Evolutionary conservation across 2,797 vertebrate genomes (phyloP), one percentile per base, ranked within the genome.

Genomic region (Clarias platycephalus): DNA sequence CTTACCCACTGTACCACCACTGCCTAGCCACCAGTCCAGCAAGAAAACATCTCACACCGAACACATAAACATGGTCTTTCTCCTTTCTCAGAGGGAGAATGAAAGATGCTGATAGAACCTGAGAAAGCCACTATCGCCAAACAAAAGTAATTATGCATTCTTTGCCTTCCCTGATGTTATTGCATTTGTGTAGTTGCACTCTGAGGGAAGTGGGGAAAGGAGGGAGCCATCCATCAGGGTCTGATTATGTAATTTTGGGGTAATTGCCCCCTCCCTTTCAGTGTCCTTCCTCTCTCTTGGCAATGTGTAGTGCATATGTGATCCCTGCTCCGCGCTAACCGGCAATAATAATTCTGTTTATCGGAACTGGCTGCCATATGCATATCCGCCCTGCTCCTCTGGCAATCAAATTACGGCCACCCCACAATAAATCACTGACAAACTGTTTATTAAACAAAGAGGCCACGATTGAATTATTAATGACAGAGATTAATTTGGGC

Each of bases 401-500:
- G 85, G 83, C 90, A 91, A 92, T 92, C 90, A 91, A 90, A 92
- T 92, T 92, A 92, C 81, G 83, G 87, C 83, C 88, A 80, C 90
- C 92, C 91, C 92, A 94, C 89, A 93, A 95, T 96, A 94, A 93
- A 95, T 96, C 95, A 95, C 94, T 95, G 95, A 94, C 95, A 95
- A 92, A 93, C 93, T 88, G 93, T 93, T 96, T 96, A 97, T 96
- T 96, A 96, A 96, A 96, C 94, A 96, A 95, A 96, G 96, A 94
- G 93, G 93, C 91, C 91, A 90, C 90, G 58, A 31, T 93, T 94
- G 94, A 96, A 97, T 96, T 96, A 96, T 96, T 96, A 96, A 96
- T 95, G 87, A 91, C 92, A 91, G 93, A 93, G 94, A 95, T 95
- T 95, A 94, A 95, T 96, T 96, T 95, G 93, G 94, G 94, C 94